Base-by-base conservation (phyloP, 2,888 invertebrate genomes). In the Scaptomyza parva region DNA sequence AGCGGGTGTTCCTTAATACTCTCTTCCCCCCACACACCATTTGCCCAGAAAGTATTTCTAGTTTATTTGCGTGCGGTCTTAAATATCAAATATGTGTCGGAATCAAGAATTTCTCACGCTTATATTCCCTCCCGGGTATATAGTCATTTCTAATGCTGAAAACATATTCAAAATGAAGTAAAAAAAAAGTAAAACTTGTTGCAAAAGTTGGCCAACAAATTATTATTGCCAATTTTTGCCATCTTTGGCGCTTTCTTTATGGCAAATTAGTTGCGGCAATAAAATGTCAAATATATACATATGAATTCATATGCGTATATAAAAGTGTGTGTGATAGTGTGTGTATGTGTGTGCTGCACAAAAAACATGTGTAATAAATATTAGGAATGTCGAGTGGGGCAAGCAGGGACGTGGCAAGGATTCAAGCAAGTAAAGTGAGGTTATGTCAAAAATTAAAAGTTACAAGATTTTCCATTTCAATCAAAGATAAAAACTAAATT, bases 231-330 rank as follows among this genome's bases (percentile, higher is more conserved):
- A 53, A 44, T 41, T 53, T 53, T 54, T 20, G 8, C 3, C 17
- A 28, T 75, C n/a, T 82, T 67, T 70, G 43, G 39, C 47, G 79
- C 80, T 88, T 88, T 88, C 72, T 76, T 70, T 76, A 65, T 82
- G 86, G 86, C 83, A 82, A 83, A 83, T 83, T 83, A 82, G 82
- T 76, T 52, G 80, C 68, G 64, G 76, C 87, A 77, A 87, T 81
- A 81, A 84, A 86, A 81, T 69, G 62, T 57, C 74, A 74, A 67
- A 71, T 57, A 65, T 64, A 70, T 50, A 65, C 62, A 70, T 50
- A 35, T 14, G 17, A 17, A 35, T 51, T 17, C 41, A 20, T 64
- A 37, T 69, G 59, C 59, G 47, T 63, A 55, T 61, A 18, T 53
- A n/a, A n/a, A n/a, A n/a, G 12, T 43, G 59, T 55, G 18, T 40